Conservation (phyloP, 2,888 invertebrate genomes). For the Gerosis bhagava region DNA sequence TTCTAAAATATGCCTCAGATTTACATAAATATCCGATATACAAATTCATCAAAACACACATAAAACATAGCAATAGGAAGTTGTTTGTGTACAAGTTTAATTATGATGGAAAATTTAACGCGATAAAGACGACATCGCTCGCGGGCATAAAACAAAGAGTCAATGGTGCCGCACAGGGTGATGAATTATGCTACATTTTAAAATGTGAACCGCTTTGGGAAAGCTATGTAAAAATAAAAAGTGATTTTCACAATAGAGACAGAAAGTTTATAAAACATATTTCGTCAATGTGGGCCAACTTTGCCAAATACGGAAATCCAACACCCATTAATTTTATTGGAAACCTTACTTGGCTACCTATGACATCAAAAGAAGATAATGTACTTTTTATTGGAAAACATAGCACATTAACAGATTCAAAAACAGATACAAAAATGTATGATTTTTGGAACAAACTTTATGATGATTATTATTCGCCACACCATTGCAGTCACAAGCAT, state of each 20-base stretch:
- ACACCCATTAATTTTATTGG: slow-evolving; percentile 43
- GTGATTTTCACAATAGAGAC: slow-evolving; percentile 49
- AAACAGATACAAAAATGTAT: slow-evolving; percentile 51
- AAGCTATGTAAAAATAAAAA: slow-evolving; percentile 49
- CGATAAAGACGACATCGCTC: slow-evolving; percentile 55
- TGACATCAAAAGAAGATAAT: slow-evolving; percentile 47
- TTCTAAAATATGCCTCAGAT: slow-evolving; percentile 68
- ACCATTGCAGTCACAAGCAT: slow-evolving; percentile 45
- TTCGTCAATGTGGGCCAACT: slow-evolving; percentile 72
- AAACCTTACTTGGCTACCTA: slow-evolving; percentile 54
- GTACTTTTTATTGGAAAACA: slow-evolving; percentile 51
- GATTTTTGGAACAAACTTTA: slow-evolving; percentile 64
- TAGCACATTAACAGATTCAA: slow-evolving; percentile 44
- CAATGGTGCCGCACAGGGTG: slow-evolving; percentile 71
- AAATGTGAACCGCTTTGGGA: slow-evolving; percentile 69
- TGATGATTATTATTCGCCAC: slow-evolving; percentile 47
- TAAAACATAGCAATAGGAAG: slow-evolving; percentile 41
- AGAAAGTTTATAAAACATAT: slow-evolving; percentile 60
- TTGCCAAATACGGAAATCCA: slow-evolving; percentile 69
- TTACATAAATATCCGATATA: slow-evolving; percentile 67
- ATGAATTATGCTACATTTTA: slow-evolving; percentile 73
- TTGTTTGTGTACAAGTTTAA: slow-evolving; percentile 73
- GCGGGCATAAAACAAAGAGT: slow-evolving; percentile 45
- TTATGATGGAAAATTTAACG: slow-evolving; percentile 64
- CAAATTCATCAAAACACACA: slow-evolving; percentile 57